phyloP scores from a whole-genome alignment of 2,888 invertebrate species.

The Clitarchus hookeri region DNA sequence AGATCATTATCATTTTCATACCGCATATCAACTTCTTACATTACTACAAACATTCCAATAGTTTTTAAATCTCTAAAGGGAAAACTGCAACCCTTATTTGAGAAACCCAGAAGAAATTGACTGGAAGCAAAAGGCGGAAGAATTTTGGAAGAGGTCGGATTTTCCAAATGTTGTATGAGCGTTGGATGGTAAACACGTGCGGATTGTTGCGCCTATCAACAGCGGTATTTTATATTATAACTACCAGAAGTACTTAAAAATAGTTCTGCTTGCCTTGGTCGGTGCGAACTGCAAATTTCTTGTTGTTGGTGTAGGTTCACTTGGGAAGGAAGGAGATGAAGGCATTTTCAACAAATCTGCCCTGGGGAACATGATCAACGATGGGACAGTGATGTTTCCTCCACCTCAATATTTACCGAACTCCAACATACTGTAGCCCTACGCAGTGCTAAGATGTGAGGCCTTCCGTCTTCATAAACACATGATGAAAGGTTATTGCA shows the following conservation, averaged over 20 bases:
- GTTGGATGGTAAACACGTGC: conserved; percentile 34
- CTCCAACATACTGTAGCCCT: neutral
- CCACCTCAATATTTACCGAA: conserved; percentile 25
- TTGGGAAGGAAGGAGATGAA: conserved; percentile 30
- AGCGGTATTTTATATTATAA: conserved; percentile 27
- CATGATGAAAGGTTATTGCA: neutral
- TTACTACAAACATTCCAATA: conserved; percentile 20
- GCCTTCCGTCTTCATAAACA: neutral
- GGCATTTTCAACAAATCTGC: conserved; percentile 25
- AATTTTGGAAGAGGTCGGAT: conserved; percentile 27
- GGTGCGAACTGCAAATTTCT: conserved; percentile 27
- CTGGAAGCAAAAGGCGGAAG: conserved; percentile 27
- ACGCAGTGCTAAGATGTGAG: neutral
- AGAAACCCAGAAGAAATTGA: conserved; percentile 21
- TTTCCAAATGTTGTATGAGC: conserved; percentile 28
- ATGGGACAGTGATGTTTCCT: conserved; percentile 24
- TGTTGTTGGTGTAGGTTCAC: conserved; percentile 29
- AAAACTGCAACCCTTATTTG: neutral
- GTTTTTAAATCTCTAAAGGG: conserved; percentile 21
- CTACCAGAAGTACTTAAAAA: conserved; percentile 26
- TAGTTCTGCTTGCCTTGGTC: conserved; percentile 30
- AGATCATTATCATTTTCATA: neutral
- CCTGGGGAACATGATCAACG: conserved; percentile 7
- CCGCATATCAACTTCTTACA: conserved; percentile 23
- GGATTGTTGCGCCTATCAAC: neutral